Percentiles rank a stretch among this genome's conserved stretches.
phyloP scores from a whole-genome alignment of 2,888 invertebrate genomes.

The Pteria penguin region DNA sequence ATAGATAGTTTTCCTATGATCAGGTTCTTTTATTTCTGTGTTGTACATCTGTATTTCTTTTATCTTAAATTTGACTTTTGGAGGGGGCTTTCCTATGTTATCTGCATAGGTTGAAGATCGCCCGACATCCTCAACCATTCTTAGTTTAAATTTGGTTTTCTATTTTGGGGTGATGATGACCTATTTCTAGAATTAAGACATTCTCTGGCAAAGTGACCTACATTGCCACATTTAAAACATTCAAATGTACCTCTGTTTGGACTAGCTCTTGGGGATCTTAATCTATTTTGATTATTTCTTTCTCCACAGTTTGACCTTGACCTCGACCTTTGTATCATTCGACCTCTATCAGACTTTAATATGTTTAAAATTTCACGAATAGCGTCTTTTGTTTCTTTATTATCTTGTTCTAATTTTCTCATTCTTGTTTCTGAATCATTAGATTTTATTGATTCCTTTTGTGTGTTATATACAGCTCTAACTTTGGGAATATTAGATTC shows the following conservation, averaged over 20 bases:
- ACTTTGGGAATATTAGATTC: not conserved
- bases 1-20: not conserved
- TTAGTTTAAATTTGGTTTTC: not conserved
- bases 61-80: not conserved
- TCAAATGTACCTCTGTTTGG: not conserved
- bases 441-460: not conserved
- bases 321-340: not conserved
- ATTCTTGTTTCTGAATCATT: not conserved
- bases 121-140: not conserved
- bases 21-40: not conserved
- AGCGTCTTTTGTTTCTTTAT: conserved; percentile 8
- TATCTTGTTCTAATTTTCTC: not conserved
- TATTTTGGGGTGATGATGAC: not conserved
- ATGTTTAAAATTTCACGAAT: not conserved
- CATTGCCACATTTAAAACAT: conserved; percentile 5
- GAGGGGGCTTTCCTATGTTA: not conserved
- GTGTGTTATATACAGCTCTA: not conserved
- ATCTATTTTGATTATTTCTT: too few relatives aligned
- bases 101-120: not conserved
- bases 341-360: not conserved
- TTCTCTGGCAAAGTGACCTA: conserved; percentile 13
- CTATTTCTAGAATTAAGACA: not conserved
- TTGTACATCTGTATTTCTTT: not conserved
- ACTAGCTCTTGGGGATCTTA: too few relatives aligned
- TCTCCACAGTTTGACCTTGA: not conserved